Evolutionary conservation across 2,888 invertebrate genomes (phyloP), one percentile per base, ranked within the genome.

Genomic region (Tetragnatha montana): DNA sequence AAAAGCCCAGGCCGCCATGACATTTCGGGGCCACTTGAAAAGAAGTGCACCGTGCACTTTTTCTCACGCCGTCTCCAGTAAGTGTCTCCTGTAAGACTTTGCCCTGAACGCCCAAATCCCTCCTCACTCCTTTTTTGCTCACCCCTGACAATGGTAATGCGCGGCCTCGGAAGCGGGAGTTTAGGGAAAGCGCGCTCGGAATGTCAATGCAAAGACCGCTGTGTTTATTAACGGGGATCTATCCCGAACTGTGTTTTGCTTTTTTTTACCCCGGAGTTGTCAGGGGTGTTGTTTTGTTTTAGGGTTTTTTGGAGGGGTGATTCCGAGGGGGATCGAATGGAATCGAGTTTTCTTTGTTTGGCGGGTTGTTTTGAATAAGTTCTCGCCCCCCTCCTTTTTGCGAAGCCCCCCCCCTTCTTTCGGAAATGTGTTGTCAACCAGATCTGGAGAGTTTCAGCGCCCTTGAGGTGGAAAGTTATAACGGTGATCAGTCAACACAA

Each of bases 141-240:
- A 17, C 73, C 68, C 35, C 75, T 89, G 89, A 89, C 89, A 89
- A 89, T 89, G 85, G 89, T 89, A 89, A 89, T 89, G 84, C 89
- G 84, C 75, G 80, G 51, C 71, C 81, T 85, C 80, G 85, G 47
- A 85, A 81, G 84, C 75, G 79, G 80, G 51, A 83, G 79, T 83
- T 88, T n/a, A 69, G 76, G 78, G 69, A 22, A 82, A 81, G 49
- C 69, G 50, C 73, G 51, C 68, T 14, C 69, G 51, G 76, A 82
- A 85, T 70, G 80, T 71, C 89, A 75, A 89, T 89, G 89, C 81
- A 85, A 89, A 89, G 81, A 81, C 68, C 75, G 14, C 17, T 60
- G 51, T 73, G 84, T 85, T 84, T 89, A 89, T 89, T 89, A 89
- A 89, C 89, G 81, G 74, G 60, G 35, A 84, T 50, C 76, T 35